Evolutionary conservation across 2,797 vertebrate species (phyloP).

Genomic region (Rousettus madagascariensis): DNA sequence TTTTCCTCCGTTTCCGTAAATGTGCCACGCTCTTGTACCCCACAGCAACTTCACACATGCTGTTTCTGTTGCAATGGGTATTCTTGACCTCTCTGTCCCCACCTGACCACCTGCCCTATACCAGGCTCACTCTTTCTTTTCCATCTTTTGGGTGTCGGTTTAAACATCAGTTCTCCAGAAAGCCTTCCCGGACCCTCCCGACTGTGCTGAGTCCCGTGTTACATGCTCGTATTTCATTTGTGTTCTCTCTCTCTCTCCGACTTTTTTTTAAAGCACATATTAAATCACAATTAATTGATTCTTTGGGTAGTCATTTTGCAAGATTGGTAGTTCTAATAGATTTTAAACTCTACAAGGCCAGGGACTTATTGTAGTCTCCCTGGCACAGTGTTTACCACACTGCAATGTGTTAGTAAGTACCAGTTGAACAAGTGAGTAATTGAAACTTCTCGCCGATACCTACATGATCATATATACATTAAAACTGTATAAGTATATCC

Average conservation of each 20-base stretch:
- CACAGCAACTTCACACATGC: background rate
- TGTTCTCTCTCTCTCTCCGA: background rate
- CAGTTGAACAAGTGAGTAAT: background rate
- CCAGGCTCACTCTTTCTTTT: background rate
- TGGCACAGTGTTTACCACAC: background rate
- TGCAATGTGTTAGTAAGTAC: background rate
- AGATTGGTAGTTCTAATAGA: background rate
- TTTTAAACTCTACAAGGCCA: background rate
- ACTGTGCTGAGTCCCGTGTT: background rate
- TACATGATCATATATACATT: background rate
- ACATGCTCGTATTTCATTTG: background rate
- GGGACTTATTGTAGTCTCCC: background rate
- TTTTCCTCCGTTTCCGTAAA: background rate
- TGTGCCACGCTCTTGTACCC: fast-evolving
- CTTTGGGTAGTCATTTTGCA: background rate
- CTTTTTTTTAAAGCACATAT: background rate
- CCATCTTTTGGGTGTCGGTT: background rate
- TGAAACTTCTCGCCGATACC: background rate
- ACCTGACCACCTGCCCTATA: fast-evolving
- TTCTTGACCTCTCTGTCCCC: background rate
- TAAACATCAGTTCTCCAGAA: background rate
- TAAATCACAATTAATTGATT: background rate
- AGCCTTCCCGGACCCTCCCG: background rate
- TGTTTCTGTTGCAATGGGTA: background rate
- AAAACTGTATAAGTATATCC: too few species aligned